Percentiles rank a stretch among this genome's conserved stretches.
Evolutionary conservation across 2,888 invertebrate species (phyloP).

Genomic region (Synanthedon tipuliformis): DNA sequence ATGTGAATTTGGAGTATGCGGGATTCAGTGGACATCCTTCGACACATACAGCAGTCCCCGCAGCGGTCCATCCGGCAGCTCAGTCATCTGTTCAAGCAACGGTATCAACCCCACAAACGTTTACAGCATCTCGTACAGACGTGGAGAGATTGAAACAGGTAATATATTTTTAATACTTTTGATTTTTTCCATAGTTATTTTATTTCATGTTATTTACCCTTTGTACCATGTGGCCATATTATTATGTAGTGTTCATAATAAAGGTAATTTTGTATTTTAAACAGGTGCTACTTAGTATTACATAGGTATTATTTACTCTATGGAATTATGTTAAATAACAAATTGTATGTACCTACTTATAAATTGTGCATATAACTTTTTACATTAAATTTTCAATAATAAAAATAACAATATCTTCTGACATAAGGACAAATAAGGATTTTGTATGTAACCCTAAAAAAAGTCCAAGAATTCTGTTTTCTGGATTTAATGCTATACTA

Average conservation of each 20-base stretch:
- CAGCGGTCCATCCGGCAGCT: not conserved
- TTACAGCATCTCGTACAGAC: constrained; percentile 49
- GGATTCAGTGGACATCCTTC: constrained; percentile 19
- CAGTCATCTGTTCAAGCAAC: not conserved
- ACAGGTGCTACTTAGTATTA: not conserved
- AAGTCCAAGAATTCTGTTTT: too few species aligned
- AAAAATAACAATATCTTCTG: too few species aligned
- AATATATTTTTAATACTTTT: constrained; percentile 4
- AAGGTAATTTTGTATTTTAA: not conserved
- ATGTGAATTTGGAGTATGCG: constrained; percentile 66
- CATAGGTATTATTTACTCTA: too few species aligned
- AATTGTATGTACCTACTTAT: too few species aligned
- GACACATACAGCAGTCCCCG: not conserved
- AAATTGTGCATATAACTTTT: too few species aligned
- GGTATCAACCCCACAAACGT: constrained; percentile 21
- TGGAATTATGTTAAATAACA: too few species aligned
- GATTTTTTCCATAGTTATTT: not conserved
- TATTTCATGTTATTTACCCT: not conserved
- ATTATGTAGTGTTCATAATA: not conserved
- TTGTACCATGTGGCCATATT: not conserved
- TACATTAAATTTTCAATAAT: too few species aligned
- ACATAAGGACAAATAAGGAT: too few species aligned
- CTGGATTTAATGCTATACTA: too few species aligned
- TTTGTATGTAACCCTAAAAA: too few species aligned
- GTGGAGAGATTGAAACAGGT: constrained; percentile 63